Evolutionary conservation across 2,888 invertebrate genomes (phyloP), one percentile per base, ranked within the genome.

Genomic region (Phrixothrix hirtus): DNA sequence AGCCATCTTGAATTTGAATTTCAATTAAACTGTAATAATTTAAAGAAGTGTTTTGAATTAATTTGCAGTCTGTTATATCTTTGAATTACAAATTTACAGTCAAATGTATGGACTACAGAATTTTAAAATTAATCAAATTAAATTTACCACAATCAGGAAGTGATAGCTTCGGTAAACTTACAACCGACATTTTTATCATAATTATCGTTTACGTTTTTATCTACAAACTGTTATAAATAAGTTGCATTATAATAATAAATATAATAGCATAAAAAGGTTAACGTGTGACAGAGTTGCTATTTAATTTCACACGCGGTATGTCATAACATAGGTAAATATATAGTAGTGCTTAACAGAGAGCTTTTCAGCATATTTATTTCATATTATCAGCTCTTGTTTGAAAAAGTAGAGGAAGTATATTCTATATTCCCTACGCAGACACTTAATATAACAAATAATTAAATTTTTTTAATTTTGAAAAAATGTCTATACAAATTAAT

Each of bases 241-340:
- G 27, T 36, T 29, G 31, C 13, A 32, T 43, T 34, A 25, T 17
- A 43, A 34, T 41, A 41, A 31, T 43, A 43, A 35, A 39, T 14
- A 34, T 34, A 43, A 43, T 32, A 32, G 32, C n/a, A 43, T 43
- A 43, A 34, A 21, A 29, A 29, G 38, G 38, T 47, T 41, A 57
- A 55, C 60, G 60, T 60, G 60, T 46, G 60, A 60, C 44, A 52
- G 30, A 41, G 45, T 44, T 43, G 42, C 47, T 60, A 57, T 60
- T 60, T 58, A 60, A 58, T 57, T 58, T 60, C 60, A 58, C 60
- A 60, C 58, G 58, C 54, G 56, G 47, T 46, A 17, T 54, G 52
- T 51, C 55, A 49, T 49, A 41, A 51, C 54, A 34, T 50, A 47
- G 48, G 56, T 52, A 49, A 53, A 50, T 39, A 54, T 34, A 34